These are phyloP conservation scores for Phylloscopus collybita DNA, from an alignment of 2,797 vertebrate species.

Conservation along the genomic window DNA sequence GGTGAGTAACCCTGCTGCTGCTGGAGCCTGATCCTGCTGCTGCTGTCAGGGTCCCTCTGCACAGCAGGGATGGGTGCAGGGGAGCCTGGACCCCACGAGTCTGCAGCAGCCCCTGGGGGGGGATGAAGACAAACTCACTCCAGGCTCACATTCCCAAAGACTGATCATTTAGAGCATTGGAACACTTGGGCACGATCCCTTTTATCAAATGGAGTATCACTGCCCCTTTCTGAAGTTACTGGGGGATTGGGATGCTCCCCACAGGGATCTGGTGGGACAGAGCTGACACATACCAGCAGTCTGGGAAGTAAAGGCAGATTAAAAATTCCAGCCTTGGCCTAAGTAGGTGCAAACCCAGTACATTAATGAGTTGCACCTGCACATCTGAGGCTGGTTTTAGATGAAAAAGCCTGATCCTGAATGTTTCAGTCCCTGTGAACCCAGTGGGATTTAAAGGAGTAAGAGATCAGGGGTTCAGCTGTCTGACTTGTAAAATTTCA, in stretches of 20 bases:
- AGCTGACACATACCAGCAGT: background rate
- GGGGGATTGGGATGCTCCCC: background rate
- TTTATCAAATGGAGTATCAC: background rate
- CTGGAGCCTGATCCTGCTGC: background rate
- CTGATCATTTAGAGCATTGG: background rate
- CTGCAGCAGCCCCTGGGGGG: background rate
- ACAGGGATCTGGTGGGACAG: background rate
- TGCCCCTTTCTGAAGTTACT: background rate
- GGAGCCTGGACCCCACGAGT: fast-evolving
- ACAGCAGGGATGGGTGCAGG: background rate
- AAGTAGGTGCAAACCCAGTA: slow-evolving; percentile 33
- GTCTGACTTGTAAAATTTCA: background rate
- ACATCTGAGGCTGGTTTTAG: slow-evolving; percentile 8
- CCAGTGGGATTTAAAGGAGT: background rate
- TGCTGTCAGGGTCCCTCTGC: background rate
- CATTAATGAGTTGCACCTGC: slow-evolving; percentile 33
- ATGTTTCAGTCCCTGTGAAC: background rate
- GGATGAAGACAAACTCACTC: background rate
- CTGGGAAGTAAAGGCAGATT: background rate
- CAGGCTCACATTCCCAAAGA: background rate
- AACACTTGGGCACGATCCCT: background rate
- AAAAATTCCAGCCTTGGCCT: slow-evolving; percentile 2
- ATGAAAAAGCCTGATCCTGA: slow-evolving; percentile 12
- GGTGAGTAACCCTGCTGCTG: background rate
- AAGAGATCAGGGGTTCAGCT: background rate